Conservation (phyloP, 1,140 invertebrate genomes). For the Neodiprion virginianus region DNA sequence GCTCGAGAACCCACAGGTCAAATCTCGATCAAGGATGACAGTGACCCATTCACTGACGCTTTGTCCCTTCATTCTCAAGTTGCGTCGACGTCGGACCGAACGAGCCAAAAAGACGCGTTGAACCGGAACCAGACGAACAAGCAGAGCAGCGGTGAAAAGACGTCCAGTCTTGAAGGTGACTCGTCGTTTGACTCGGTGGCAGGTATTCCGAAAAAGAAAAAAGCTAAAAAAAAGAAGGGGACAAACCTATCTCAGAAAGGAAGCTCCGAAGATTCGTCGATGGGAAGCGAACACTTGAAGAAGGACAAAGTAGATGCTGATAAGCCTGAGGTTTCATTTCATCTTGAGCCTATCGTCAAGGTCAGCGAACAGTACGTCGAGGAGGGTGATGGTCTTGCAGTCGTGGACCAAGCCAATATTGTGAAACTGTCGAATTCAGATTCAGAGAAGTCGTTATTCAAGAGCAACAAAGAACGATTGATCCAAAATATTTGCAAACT, state of each 20-base stretch:
- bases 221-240: constrained; percentile 37
- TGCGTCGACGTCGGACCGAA: constrained; percentile 15
- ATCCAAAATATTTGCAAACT: constrained; percentile 38
- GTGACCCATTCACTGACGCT: constrained; percentile 54
- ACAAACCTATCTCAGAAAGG: constrained; percentile 25
- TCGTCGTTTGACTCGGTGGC: constrained; percentile 38
- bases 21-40: constrained; percentile 32
- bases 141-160: constrained; percentile 12
- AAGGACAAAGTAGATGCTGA: constrained; percentile 24
- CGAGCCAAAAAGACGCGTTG: constrained; percentile 10
- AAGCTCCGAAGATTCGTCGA: constrained; percentile 41
- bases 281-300: constrained; percentile 18
- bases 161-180: constrained; percentile 33
- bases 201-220: constrained; percentile 27
- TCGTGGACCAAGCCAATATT: constrained; percentile 12
- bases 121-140: constrained; percentile 3
- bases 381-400: constrained; percentile 14
- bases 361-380: constrained; percentile 26
- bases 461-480: constrained; percentile 41
- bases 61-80: constrained; percentile 19
- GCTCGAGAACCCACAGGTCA: constrained; percentile 42
- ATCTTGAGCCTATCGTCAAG: constrained; percentile 22
- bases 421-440: constrained; percentile 13
- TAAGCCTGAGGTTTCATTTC: constrained; percentile 20
- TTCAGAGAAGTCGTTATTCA: constrained; percentile 27